A percentile compares a stretch with the other conserved stretches of the same genome.
These are phyloP conservation scores for Danionella cerebrum DNA, from an alignment of 2,113 vertebrate species.

Conservation along the genomic window DNA sequence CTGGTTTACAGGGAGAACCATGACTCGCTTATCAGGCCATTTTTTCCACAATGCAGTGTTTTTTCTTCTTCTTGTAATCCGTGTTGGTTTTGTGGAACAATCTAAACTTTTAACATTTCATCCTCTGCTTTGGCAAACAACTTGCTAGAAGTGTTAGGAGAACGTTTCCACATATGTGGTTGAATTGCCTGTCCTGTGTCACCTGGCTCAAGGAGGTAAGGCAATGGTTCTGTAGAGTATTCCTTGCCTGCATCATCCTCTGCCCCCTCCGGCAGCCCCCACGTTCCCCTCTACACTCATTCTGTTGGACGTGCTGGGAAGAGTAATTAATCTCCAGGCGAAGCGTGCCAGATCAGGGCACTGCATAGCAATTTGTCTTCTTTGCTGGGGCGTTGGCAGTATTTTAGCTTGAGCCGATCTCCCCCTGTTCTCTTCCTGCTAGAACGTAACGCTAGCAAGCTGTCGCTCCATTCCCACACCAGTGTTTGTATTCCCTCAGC, in stretches of 20 bases:
- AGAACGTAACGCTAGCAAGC: slow-evolving; percentile 30
- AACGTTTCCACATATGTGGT: background rate
- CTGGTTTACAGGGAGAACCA: too few species aligned
- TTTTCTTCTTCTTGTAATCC: too few species aligned
- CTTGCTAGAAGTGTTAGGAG: background rate
- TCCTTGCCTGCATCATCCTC: background rate
- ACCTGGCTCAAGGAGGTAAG: background rate
- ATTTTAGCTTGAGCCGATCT: slow-evolving; percentile 11
- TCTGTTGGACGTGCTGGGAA: slow-evolving; percentile 27
- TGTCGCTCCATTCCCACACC: slow-evolving; percentile 30
- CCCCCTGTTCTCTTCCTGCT: slow-evolving; percentile 1
- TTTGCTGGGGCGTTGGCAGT: slow-evolving; percentile 22
- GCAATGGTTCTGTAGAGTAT: background rate
- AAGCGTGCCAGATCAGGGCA: slow-evolving; percentile 30
- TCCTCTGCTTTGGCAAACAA: background rate
- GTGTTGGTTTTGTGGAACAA: too few species aligned
- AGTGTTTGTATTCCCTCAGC: slow-evolving; percentile 26
- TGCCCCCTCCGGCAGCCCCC: background rate
- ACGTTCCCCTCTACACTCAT: background rate
- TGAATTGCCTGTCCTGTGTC: slow-evolving; percentile 1
- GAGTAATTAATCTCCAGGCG: slow-evolving; percentile 41
- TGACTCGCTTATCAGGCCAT: too few species aligned
- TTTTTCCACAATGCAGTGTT: too few species aligned
- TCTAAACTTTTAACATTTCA: too few species aligned
- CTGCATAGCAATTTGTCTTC: slow-evolving; percentile 41